Evolutionary conservation across 2,113 vertebrate genomes (phyloP), one percentile per base, ranked within the genome.

Genomic region (Hystrix brachyura): DNA sequence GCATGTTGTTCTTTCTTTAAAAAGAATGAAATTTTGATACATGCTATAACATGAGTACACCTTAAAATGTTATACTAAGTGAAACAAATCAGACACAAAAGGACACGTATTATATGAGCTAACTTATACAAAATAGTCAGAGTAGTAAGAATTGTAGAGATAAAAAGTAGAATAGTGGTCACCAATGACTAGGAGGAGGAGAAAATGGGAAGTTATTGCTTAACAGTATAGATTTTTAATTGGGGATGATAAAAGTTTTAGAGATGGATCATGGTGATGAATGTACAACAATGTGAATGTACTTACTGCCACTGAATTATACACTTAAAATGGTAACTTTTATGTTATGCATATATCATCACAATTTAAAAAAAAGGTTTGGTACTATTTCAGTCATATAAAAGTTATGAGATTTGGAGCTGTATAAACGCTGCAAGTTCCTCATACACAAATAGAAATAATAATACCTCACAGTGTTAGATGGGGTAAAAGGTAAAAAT

Each of bases 51-150:
- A 65, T 51, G 53, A 51, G 79, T 94, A 21, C 84, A 85, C 51
- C 14, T 51, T 96, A 92, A 84, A 92, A 76, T 46, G 71, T 71
- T 15, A 76, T 71, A 11, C 27, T 81, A 80, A 74, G 11, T 95
- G 55, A 94, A 94, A 93, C 62, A 94, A 83, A 51, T 4, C 62
- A 94, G 83, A 27, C 15, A 83, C 46, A 71, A 72, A 91, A 59
- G 8, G 57, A 48, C 17, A 55, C 55, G 76, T 34, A 55, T n/a
- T 79, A 34, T 12, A 32, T 34, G 51, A 79, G 29, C 55, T 14
- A 19, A 55, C 76, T 79, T 79, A 18, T 21, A 55, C 32, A 34
- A 79, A 78, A 55, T 55, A 23, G 53, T 78, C 43, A 69, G n/a
- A 95, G 65, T 43, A 84, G 80, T 62, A 32, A 76, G 13, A 90